Evolutionary conservation across 2,113 vertebrate species (phyloP), one percentile per base, ranked within the genome.

Genomic region (Coptodon rendalli): DNA sequence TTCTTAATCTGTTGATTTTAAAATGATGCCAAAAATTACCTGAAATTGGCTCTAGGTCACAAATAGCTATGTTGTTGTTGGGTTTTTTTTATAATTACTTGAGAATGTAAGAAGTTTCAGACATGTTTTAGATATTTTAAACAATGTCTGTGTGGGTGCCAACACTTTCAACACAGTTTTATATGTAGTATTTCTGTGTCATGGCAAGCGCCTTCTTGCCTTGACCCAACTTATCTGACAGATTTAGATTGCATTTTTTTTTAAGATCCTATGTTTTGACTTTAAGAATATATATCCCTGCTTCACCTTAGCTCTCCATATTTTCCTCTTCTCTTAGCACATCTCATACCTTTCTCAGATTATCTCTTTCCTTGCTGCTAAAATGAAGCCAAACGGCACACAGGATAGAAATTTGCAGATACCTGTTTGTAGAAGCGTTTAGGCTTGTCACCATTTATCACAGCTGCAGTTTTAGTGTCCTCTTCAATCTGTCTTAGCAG

Each of bases 381-480:
- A 87, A 85, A 73, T 59, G 63, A 83, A 90, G 73, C 82, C 86
- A 88, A 90, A 81, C 13, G 17, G 34, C 92, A 93, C 92, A 91
- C 91, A 89, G 89, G 54, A 92, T 90, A 89, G 63, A 92, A 87
- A 93, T 95, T 87, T 86, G 86, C 85, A 59, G 89, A 94, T 92
- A 92, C 91, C 83, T 90, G 93, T 89, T 94, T 94, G 91, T 87
- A 53, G 85, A 95, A 95, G 91, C 85, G 10, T 91, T 94, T 91
- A 93, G 76, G 56, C 84, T 83, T 87, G 89, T 93, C 93, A 92
- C 89, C 82, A 91, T 96, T 93, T 93, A 93, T 95, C 91, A 94
- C 91, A 88, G 90, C 90, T 94, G 91, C 88, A 91, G 94, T 95
- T 93, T 93, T 91, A 93, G 93, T 89, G 86, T 93, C 94, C 89